These are phyloP conservation scores for Cossypha heuglini DNA, from an alignment of 2,797 vertebrate genomes.

Conservation along the genomic window DNA sequence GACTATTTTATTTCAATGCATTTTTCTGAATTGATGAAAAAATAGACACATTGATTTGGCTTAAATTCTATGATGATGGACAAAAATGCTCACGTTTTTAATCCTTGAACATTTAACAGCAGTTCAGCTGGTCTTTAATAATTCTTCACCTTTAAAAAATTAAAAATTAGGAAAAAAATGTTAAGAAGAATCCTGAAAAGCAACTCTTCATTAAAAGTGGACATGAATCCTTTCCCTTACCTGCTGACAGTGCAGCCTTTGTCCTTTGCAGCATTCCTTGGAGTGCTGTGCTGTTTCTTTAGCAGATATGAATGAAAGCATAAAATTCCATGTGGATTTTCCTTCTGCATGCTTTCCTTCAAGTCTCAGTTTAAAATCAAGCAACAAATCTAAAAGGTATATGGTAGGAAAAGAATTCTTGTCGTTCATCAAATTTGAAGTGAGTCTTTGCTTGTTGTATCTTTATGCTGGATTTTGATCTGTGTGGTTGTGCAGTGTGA, in stretches of 20 bases:
- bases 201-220: not conserved
- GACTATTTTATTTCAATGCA: not conserved
- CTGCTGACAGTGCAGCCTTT: not conserved
- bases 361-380: not conserved
- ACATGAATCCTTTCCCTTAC: not conserved
- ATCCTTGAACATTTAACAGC: not conserved
- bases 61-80: not conserved
- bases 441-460: not conserved
- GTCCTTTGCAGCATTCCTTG: not conserved
- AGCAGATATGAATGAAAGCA: not conserved
- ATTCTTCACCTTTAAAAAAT: not conserved
- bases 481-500: not conserved
- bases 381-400: not conserved
- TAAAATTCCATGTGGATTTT: not conserved
- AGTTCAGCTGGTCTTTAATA: not conserved
- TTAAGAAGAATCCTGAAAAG: not conserved
- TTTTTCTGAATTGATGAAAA: not conserved
- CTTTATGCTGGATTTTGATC: not conserved
- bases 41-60: not conserved
- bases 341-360: not conserved
- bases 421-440: fast-evolving
- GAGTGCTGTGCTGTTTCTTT: not conserved
- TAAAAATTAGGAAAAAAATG: no score
- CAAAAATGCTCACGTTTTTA: not conserved
- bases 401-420: not conserved